These are phyloP conservation scores for Elegia similella DNA, from an alignment of 2,888 invertebrate genomes.

Conservation along the genomic window DNA sequence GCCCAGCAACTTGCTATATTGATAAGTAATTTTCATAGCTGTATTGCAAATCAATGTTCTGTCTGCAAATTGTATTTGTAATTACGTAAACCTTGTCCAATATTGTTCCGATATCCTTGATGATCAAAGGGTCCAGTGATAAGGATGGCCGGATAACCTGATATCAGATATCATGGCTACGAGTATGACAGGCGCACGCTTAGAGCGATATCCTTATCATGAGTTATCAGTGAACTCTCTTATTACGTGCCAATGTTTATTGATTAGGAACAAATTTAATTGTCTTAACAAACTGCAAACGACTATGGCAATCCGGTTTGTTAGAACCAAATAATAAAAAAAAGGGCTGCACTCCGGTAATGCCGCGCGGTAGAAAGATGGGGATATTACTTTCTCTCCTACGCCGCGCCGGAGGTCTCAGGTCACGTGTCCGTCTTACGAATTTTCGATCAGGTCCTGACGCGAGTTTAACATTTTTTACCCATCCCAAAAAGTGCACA, in stretches of 20 bases:
- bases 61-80: not conserved
- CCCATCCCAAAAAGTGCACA: too few relatives aligned
- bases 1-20: too few relatives aligned
- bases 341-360: too few relatives aligned
- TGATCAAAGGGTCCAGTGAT: constrained; percentile 5
- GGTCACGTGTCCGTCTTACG: too few relatives aligned
- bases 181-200: constrained; percentile 7
- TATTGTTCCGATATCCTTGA: not conserved
- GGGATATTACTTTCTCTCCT: too few relatives aligned
- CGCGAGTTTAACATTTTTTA: too few relatives aligned
- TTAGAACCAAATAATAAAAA: too few relatives aligned
- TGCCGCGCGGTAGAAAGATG: too few relatives aligned
- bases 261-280: constrained; percentile 11
- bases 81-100: not conserved
- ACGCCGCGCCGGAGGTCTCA: too few relatives aligned
- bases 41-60: too few relatives aligned
- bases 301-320: not conserved
- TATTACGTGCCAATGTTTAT: constrained; percentile 7
- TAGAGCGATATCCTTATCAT: not conserved
- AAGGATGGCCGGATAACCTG: constrained; percentile 1
- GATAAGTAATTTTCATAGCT: too few relatives aligned
- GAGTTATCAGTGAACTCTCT: not conserved
- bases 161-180: not conserved
- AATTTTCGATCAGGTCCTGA: too few relatives aligned
- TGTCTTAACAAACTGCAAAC: constrained; percentile 1